phyloP scores from a whole-genome alignment of 1,140 invertebrate genomes.

The Mamestra configurata region DNA sequence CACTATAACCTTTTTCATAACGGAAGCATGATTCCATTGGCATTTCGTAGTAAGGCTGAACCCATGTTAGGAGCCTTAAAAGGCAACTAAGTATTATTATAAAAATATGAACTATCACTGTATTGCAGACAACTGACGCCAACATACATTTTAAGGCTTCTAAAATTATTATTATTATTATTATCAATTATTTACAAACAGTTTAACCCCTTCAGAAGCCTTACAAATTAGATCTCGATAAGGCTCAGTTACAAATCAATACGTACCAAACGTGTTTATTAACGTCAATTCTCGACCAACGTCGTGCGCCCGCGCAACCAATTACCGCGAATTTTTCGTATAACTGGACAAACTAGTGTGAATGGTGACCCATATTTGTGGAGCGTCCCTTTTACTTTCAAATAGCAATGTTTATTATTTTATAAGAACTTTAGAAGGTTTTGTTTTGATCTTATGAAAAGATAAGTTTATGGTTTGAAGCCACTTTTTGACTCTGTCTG shows the following conservation, averaged over 20 bases:
- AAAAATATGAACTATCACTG: no score
- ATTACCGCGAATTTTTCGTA: slow-evolving; percentile 67
- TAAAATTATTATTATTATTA: no score
- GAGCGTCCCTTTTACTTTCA: slow-evolving; percentile 52
- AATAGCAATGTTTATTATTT: background rate
- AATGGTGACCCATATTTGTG: slow-evolving; percentile 49
- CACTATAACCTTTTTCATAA: no score
- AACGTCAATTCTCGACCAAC: slow-evolving; percentile 61
- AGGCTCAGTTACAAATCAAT: slow-evolving; percentile 60
- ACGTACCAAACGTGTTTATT: slow-evolving; percentile 63
- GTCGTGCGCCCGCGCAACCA: slow-evolving; percentile 63
- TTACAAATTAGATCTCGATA: slow-evolving; percentile 38
- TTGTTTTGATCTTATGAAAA: background rate
- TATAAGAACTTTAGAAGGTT: background rate
- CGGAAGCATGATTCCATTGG: no score
- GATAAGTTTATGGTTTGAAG: no score
- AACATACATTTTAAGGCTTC: no score
- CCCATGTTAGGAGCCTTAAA: no score
- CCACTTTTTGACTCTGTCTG: no score
- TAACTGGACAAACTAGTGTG: slow-evolving; percentile 53
- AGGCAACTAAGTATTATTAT: no score
- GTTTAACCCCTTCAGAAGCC: slow-evolving; percentile 23
- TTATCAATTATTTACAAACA: background rate
- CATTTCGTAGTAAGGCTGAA: no score
- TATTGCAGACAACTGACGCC: no score